A percentile compares a stretch with the other conserved stretches of the same genome.
phyloP scores from a whole-genome alignment of 2,113 vertebrate genomes.

The Zeus faber region DNA sequence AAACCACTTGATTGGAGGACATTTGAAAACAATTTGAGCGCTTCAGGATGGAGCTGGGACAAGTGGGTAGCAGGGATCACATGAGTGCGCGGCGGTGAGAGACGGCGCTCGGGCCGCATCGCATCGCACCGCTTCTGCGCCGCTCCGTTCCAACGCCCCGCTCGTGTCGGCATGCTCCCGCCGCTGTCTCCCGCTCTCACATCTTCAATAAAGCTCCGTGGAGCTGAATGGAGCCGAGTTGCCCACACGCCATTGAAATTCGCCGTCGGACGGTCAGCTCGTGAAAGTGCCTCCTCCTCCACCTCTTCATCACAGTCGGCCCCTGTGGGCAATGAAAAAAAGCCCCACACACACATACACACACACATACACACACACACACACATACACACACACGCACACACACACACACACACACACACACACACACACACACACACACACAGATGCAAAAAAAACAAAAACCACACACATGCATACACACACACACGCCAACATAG shows the following conservation, averaged over 20 bases:
- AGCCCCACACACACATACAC: conserved; percentile 1
- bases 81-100: conserved; percentile 8
- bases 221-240: conserved; percentile 50
- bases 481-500: conserved; percentile 18
- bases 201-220: conserved; percentile 34
- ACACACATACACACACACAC: conserved; percentile 6
- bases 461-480: background rate
- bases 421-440: conserved; percentile 11
- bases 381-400: conserved; percentile 14
- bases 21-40: conserved; percentile 10
- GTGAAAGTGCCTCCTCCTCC: conserved; percentile 29
- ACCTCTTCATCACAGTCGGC: conserved; percentile 29
- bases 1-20: background rate
- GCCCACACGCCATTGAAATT: conserved; percentile 41
- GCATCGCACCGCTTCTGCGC: conserved; percentile 28
- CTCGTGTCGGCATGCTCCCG: too few species aligned
- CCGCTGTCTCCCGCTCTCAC: conserved; percentile 17
- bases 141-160: too few species aligned
- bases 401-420: conserved; percentile 11
- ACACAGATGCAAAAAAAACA: conserved; percentile 7
- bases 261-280: conserved; percentile 43
- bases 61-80: conserved; percentile 13
- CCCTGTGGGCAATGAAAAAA: conserved; percentile 21
- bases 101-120: conserved; percentile 6
- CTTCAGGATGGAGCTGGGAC: conserved; percentile 22